A percentile compares a stretch with the other conserved stretches of the same genome.
Conservation (phyloP, 2,113 vertebrate genomes). For the Rhinolophus ferrumequinum region DNA sequence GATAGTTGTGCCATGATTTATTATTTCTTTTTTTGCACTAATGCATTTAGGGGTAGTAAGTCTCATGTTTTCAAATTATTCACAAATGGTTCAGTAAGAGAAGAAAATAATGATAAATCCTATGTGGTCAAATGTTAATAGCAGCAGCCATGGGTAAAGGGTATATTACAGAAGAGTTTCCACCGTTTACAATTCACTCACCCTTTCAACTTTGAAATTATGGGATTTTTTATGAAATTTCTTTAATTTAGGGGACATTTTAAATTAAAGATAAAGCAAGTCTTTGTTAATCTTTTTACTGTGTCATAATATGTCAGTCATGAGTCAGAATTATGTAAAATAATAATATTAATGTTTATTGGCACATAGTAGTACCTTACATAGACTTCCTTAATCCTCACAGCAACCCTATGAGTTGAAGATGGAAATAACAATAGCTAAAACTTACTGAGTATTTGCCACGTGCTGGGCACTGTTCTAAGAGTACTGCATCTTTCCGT, state of each 20-base stretch:
- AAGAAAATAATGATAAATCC: neutral
- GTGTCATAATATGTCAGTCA: neutral
- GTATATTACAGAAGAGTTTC: neutral
- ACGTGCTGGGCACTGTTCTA: neutral
- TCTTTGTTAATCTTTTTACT: neutral
- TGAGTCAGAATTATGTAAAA: neutral
- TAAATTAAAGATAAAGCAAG: neutral
- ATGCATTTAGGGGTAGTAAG: neutral
- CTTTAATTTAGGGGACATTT: neutral
- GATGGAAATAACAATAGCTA: neutral
- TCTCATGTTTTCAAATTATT: neutral
- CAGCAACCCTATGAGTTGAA: neutral
- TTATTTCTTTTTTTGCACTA: neutral
- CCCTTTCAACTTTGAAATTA: neutral
- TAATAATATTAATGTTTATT: neutral
- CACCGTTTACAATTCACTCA: neutral
- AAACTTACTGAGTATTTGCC: neutral
- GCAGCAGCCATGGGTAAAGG: neutral
- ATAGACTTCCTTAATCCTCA: neutral
- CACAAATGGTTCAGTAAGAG: neutral
- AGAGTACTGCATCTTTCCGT: neutral
- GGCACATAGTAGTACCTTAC: neutral
- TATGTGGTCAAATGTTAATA: neutral
- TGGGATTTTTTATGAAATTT: neutral
- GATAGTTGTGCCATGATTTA: neutral